Evolutionary conservation across 2,113 vertebrate species (phyloP).

Genomic region (Cheirogaleus medius): DNA sequence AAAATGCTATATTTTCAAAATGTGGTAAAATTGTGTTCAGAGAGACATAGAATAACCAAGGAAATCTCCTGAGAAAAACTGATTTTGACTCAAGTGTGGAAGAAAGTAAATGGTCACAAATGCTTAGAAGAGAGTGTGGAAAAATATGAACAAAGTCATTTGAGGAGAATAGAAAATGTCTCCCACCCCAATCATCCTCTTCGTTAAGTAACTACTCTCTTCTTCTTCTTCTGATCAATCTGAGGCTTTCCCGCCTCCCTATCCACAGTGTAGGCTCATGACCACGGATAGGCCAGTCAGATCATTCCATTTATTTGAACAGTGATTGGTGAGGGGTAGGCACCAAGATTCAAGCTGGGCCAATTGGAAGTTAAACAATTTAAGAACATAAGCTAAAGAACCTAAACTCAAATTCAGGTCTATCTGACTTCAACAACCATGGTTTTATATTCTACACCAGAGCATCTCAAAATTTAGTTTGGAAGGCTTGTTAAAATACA

Average conservation of each 20-base stretch:
- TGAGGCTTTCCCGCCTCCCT: background rate
- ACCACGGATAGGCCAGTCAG: background rate
- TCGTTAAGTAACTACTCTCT: background rate
- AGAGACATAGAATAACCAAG: background rate
- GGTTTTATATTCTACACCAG: background rate
- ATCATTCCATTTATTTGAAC: background rate
- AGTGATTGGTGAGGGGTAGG: background rate
- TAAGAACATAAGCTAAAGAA: background rate
- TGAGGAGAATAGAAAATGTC: background rate
- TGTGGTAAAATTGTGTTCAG: background rate
- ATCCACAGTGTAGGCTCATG: background rate
- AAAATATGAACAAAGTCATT: background rate
- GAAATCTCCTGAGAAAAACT: background rate
- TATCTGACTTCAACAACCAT: background rate
- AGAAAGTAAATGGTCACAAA: background rate
- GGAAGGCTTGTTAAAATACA: background rate
- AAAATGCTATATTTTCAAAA: slow-evolving; percentile 17
- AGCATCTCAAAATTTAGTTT: background rate
- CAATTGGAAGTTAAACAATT: background rate
- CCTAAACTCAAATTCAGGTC: background rate
- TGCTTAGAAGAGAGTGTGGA: background rate
- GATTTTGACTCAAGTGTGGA: background rate
- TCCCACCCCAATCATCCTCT: rapidly evolving
- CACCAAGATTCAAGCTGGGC: background rate
- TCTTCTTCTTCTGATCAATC: background rate